Percentiles rank a stretch among this genome's conserved stretches.
Conservation (phyloP, 1,140 invertebrate genomes). For the Apis mellifera region Amel_HAv3.1 CM009936.2:14114001-14114500, state of each 20-base stretch:
- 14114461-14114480: background rate
- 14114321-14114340: background rate
- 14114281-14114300: background rate
- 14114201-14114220: background rate
- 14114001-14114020: background rate
- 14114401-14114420: background rate
- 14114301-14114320: background rate
- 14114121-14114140: no score
- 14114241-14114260: background rate
- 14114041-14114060: no score
- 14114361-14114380: slow-evolving; percentile 10
- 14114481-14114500: no score
- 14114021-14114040: no score
- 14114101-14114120: no score
- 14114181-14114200: background rate
- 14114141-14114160: background rate
- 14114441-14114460: background rate
- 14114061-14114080: no score
- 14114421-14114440: no score
- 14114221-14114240: background rate
- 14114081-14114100: no score
- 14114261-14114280: background rate
- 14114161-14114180: background rate
- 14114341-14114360: background rate
- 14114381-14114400: slow-evolving; percentile 9